Base-by-base conservation (phyloP, 53 echinoderm and acorn worm genomes). In the Paelopatides confundens region DNA sequence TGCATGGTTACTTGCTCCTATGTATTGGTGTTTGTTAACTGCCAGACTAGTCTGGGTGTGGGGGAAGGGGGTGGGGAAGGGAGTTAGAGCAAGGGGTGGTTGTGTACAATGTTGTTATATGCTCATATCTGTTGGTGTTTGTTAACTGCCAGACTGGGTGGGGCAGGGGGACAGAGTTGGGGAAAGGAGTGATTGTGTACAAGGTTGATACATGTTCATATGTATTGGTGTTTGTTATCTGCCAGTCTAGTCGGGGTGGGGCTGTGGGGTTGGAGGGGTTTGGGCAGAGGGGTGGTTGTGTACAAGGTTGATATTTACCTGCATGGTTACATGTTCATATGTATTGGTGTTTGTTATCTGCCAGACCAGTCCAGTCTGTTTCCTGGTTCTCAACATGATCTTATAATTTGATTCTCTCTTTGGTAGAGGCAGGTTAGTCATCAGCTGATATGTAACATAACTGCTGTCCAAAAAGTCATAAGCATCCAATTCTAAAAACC, bases 31-130 rank as follows among this genome's bases (percentile, higher is more conserved):
- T 92, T 95, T 35, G 94, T 90, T 47, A 98, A 95, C 65, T 90
- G 84, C 95, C 94, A 95, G 27, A 98, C 79, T 14, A 93, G 91
- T 18, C 98, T 95, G 15, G 77, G n/a, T n/a, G n/a, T n/a, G n/a
- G n/a, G n/a, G n/a, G n/a, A n/a, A n/a, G n/a, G n/a, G n/a, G n/a
- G n/a, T n/a, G n/a, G n/a, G n/a, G n/a, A n/a, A n/a, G n/a, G n/a
- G n/a, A n/a, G n/a, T n/a, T n/a, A n/a, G n/a, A n/a, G n/a, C n/a
- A n/a, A n/a, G n/a, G n/a, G n/a, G n/a, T n/a, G n/a, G n/a, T n/a
- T n/a, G n/a, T n/a, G n/a, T n/a, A n/a, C n/a, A n/a, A n/a, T n/a
- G n/a, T n/a, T n/a, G n/a, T n/a, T n/a, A n/a, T n/a, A n/a, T n/a
- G n/a, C n/a, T n/a, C n/a, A n/a, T n/a, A n/a, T n/a, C n/a, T n/a